Base-by-base conservation (phyloP, 1,140 invertebrate species). In the Leptopilina boulardi region DNA sequence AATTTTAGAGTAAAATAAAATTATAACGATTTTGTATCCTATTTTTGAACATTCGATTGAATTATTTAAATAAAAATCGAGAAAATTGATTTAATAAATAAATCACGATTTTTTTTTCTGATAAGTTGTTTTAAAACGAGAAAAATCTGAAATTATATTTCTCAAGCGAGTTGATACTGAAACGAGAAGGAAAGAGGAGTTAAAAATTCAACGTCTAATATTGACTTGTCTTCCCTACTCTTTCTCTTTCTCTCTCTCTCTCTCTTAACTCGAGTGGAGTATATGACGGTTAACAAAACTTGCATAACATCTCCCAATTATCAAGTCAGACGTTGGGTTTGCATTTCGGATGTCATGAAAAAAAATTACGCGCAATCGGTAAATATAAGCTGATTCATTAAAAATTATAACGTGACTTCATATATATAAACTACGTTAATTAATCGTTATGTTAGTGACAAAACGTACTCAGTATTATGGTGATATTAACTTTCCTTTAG, bases 241-340 rank as follows among this genome's bases (percentile, higher is more conserved):
- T n/a, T n/a, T n/a, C n/a, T n/a, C n/a, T n/a, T n/a, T n/a, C n/a
- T n/a, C n/a, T n/a, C n/a, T n/a, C n/a, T n/a, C n/a, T n/a, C n/a
- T n/a, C n/a, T n/a, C n/a, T n/a, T n/a, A n/a, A n/a, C n/a, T 18
- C 51, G 19, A 54, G 51, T 54, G 19, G 21, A 66, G 26, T n/a
- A n/a, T n/a, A n/a, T 66, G 59, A 30, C 23, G 59, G 59, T 66
- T 30, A 30, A 66, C 59, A 26, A 66, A 30, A 66, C 59, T 66
- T 66, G 26, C 59, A 66, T 66, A 34, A 66, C 59, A 23, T 30
- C 59, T 66, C 59, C 11, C 59, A 66, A 66, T 30, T 66, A 66
- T 66, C 23, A 66, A 66, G 59, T 66, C 26, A 30, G 59, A 30
- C 15, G 59, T n/a, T 30, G 59, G 59, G 21, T 66, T 66, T 66